These are phyloP conservation scores for Centropus bengalensis DNA, from an alignment of 2,113 vertebrate genomes.

Conservation along the genomic window DNA sequence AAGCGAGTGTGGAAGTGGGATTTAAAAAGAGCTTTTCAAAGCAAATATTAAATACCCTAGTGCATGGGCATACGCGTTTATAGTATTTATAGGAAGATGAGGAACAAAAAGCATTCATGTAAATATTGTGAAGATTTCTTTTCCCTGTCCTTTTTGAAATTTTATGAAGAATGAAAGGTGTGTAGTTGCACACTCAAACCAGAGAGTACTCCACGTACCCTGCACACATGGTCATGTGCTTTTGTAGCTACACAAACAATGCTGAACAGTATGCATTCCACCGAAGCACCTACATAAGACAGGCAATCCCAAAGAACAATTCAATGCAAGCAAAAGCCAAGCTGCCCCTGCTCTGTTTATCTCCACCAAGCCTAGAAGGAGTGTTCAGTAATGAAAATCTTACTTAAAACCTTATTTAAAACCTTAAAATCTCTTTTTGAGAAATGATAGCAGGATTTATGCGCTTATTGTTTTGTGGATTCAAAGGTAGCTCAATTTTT, in stretches of 20 bases:
- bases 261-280: neutral
- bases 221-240: fast-evolving
- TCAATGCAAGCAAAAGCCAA: neutral
- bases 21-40: neutral
- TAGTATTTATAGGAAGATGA: neutral
- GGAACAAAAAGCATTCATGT: neutral
- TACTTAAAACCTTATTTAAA: neutral
- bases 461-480: neutral
- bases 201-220: neutral
- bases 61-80: neutral
- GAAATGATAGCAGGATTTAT: neutral
- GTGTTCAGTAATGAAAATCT: neutral
- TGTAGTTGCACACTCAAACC: neutral
- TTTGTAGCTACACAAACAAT: neutral
- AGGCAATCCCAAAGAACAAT: neutral
- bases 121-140: neutral
- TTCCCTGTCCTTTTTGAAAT: neutral
- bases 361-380: neutral
- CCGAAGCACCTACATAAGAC: neutral
- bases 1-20: neutral
- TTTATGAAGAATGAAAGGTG: neutral
- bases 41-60: neutral
- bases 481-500: neutral
- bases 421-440: neutral
- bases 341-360: neutral